These are phyloP conservation scores for Teleogryllus oceanicus DNA, from an alignment of 2,888 invertebrate genomes.

Conservation along the genomic window DNA sequence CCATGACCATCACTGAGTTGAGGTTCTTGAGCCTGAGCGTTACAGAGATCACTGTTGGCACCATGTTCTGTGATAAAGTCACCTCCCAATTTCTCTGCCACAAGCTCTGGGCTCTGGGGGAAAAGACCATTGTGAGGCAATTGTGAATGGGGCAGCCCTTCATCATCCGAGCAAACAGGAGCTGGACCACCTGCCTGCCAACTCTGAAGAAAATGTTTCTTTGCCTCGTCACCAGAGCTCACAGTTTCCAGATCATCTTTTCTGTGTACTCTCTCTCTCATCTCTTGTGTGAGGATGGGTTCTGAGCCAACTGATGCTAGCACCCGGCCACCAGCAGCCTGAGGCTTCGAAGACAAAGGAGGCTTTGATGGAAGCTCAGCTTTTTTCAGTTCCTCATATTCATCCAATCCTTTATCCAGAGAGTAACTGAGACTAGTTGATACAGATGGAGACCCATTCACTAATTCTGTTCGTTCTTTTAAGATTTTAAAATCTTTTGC, in stretches of 20 bases:
- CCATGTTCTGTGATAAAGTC: too few species aligned
- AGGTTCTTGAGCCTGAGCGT: too few species aligned
- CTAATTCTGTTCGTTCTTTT: neutral
- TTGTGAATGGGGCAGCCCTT: neutral
- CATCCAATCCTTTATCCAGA: constrained; percentile 38
- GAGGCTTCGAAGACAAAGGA: neutral
- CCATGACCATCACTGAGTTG: too few species aligned
- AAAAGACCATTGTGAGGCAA: too few species aligned
- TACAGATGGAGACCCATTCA: neutral
- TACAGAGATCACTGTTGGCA: too few species aligned
- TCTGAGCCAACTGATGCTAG: constrained; percentile 35
- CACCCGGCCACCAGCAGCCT: constrained; percentile 12
- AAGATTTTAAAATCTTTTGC: constrained; percentile 24
- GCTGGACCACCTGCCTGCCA: constrained; percentile 36
- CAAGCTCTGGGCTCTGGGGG: too few species aligned
- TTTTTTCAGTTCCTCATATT: constrained; percentile 36
- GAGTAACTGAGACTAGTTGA: constrained; percentile 34
- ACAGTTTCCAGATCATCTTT: constrained; percentile 18
- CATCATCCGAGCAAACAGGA: constrained; percentile 36
- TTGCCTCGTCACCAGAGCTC: constrained; percentile 32
- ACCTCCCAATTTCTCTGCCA: too few species aligned
- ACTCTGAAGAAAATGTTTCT: constrained; percentile 33
- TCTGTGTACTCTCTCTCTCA: constrained; percentile 20
- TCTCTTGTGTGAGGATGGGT: constrained; percentile 32
- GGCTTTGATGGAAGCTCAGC: constrained; percentile 26